Percentiles rank a stretch among this genome's conserved stretches.
These are phyloP conservation scores for Geothlypis trichas DNA, from an alignment of 2,113 vertebrate species.

Conservation along the genomic window DNA sequence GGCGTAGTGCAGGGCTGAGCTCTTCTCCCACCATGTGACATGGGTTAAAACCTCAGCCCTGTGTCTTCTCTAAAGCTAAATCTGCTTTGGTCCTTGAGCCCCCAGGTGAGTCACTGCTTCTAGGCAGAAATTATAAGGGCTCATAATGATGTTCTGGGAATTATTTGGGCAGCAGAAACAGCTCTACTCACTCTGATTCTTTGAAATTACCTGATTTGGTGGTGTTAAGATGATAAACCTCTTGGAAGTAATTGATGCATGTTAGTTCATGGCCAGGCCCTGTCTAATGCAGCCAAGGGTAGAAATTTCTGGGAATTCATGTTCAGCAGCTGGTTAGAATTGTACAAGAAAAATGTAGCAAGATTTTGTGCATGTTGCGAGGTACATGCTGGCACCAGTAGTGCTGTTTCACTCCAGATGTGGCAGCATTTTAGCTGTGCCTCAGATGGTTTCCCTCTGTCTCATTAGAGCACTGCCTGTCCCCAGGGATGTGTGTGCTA, in stretches of 20 bases:
- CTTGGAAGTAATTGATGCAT: background rate
- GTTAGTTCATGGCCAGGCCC: background rate
- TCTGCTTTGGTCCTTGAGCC: conserved; percentile 14
- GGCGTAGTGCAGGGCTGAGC: background rate
- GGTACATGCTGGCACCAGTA: background rate
- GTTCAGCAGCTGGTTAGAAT: background rate
- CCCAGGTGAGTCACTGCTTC: conserved; percentile 21
- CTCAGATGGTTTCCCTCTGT: background rate
- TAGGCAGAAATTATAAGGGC: background rate
- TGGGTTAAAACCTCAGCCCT: conserved; percentile 10
- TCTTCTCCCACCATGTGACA: background rate
- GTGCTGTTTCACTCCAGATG: background rate
- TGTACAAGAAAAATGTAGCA: background rate
- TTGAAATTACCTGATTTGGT: background rate
- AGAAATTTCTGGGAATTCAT: background rate
- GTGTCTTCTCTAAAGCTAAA: conserved; percentile 4
- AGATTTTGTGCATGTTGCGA: background rate
- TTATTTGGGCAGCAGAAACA: background rate
- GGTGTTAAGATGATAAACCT: background rate
- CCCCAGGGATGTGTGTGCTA: background rate
- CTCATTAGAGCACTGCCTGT: background rate
- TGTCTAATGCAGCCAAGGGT: background rate
- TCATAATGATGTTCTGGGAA: background rate
- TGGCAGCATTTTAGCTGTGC: background rate
- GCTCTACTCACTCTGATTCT: background rate